These are phyloP conservation scores for Palythoa caribaeorum DNA, from an alignment of 92 coral and sea anemone genomes.

Conservation along the genomic window DNA sequence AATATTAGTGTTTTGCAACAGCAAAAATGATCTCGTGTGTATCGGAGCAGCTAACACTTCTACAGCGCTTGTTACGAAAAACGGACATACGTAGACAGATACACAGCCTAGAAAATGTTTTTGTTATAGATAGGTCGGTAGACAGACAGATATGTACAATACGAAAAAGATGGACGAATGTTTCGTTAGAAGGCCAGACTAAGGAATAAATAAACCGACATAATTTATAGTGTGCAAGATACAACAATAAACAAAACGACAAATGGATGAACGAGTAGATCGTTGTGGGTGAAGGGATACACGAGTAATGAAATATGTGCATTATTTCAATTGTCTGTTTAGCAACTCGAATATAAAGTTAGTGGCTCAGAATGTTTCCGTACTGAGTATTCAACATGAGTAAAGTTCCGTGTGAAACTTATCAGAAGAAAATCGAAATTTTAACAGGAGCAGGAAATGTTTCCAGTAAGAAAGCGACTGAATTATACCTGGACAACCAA, in stretches of 20 bases:
- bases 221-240: neutral
- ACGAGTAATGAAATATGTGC: neutral
- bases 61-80: too few species aligned
- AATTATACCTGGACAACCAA: slow-evolving; percentile 33
- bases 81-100: too few species aligned
- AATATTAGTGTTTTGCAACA: too few species aligned
- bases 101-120: too few species aligned
- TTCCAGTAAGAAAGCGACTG: neutral
- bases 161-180: neutral
- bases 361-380: too few species aligned
- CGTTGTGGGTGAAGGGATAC: neutral
- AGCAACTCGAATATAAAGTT: too few species aligned
- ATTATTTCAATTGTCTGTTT: too few species aligned
- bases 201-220: neutral
- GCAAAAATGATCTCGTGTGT: too few species aligned
- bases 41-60: too few species aligned
- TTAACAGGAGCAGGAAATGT: neutral
- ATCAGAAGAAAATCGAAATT: neutral
- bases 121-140: neutral
- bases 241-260: too few species aligned
- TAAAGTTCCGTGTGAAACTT: neutral
- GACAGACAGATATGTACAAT: neutral
- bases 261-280: neutral
- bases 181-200: neutral
- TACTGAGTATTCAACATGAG: too few species aligned